Conservation (phyloP, 2,113 vertebrate genomes). For the Danionella cerebrum region DNA sequence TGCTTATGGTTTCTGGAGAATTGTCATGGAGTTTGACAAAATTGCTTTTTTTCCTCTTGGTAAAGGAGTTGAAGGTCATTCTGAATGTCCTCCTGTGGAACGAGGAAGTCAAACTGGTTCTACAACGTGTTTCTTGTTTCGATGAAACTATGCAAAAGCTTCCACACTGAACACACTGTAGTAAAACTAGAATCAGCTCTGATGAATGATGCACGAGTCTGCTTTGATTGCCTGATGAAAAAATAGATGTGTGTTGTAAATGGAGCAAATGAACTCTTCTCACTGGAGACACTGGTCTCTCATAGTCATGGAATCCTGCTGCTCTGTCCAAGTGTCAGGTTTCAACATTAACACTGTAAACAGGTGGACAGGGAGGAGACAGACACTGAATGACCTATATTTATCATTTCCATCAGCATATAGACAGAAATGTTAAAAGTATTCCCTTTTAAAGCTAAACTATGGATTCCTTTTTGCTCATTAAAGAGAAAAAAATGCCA, state of each 20-base stretch:
- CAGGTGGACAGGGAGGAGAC: background rate
- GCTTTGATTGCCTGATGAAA: background rate
- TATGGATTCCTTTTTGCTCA: too few relatives aligned
- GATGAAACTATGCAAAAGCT: slow-evolving; percentile 28
- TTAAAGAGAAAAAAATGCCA: too few relatives aligned
- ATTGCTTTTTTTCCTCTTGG: too few relatives aligned
- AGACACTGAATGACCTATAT: background rate
- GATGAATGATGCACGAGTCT: background rate
- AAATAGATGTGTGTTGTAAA: background rate
- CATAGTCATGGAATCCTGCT: background rate
- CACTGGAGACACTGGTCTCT: background rate
- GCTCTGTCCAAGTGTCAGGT: background rate
- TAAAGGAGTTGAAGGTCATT: background rate
- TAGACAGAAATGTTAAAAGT: too few relatives aligned
- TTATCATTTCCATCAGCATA: too few relatives aligned
- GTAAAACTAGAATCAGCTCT: background rate
- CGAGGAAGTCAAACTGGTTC: slow-evolving; percentile 32
- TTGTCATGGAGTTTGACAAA: background rate
- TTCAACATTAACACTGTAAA: background rate
- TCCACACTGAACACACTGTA: background rate
- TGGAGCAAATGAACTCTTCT: background rate
- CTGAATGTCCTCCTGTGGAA: slow-evolving; percentile 8
- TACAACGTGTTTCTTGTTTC: slow-evolving; percentile 29
- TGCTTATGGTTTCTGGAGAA: too few relatives aligned
- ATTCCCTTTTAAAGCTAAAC: too few relatives aligned